Evolutionary conservation across 1,140 invertebrate genomes (phyloP).

Genomic region (Archivesica marissinica): DNA sequence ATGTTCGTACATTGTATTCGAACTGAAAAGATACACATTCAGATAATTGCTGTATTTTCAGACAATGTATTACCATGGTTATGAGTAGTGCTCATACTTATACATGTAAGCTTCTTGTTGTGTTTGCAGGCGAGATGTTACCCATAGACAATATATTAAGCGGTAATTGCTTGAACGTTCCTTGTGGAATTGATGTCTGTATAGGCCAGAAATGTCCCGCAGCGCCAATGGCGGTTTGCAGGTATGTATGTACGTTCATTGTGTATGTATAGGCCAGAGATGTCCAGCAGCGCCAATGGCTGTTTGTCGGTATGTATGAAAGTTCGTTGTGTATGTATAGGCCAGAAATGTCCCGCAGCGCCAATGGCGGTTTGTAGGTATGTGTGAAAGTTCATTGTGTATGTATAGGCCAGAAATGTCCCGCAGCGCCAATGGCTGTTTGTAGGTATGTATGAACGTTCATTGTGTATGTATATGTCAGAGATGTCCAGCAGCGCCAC

Average conservation of each 20-base stretch:
- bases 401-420: constrained; percentile 35
- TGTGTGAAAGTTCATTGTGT: neutral
- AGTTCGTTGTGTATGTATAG: constrained; percentile 10
- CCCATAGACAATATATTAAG: constrained; percentile 24
- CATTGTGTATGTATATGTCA: constrained; percentile 12
- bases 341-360: constrained; percentile 21
- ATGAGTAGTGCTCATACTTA: too few relatives aligned
- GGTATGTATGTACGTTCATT: neutral
- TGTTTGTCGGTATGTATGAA: constrained; percentile 45
- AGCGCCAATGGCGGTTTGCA: constrained; percentile 53
- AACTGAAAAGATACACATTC: too few relatives aligned
- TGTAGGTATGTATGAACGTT: constrained; percentile 39
- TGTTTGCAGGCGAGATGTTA: neutral
- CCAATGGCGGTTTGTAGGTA: constrained; percentile 60
- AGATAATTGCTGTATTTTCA: too few relatives aligned
- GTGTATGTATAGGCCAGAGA: constrained; percentile 19
- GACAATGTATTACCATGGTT: too few relatives aligned
- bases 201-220: constrained; percentile 22
- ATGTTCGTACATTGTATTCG: too few relatives aligned
- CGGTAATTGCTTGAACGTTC: neutral
- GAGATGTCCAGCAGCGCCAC: constrained; percentile 37
- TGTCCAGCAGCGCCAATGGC: constrained; percentile 46
- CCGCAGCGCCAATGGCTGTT: constrained; percentile 40
- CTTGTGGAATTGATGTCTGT: constrained; percentile 33
- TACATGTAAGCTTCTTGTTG: too few relatives aligned